Evolutionary conservation across 2,797 vertebrate genomes (phyloP), one percentile per base, ranked within the genome.

Genomic region (Echiichthys vipera): DNA sequence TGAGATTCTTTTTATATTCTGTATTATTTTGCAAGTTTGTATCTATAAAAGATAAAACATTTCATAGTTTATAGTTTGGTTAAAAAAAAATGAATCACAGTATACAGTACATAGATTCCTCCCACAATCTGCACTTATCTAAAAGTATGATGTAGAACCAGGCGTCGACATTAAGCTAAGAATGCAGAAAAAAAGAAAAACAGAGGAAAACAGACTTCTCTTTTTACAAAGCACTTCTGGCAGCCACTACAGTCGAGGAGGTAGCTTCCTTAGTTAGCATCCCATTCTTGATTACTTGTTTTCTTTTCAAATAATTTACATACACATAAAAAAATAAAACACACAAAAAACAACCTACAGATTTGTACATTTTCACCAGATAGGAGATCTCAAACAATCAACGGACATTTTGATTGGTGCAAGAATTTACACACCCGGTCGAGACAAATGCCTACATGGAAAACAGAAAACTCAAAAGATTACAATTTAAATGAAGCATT

Each of bases 261-360:
- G 97, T 99, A 99, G 98, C 97, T 97, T 97, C 96, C 95, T 95
- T 96, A 95, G 94, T 96, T 93, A 91, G 92, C 95, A 96, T 97
- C 96, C 96, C 95, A 96, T 95, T 95, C 80, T 91, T 89, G 85
- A 93, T 93, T 92, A 87, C 80, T 71, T 63, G 49, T 86, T 89
- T 88, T 91, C 92, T 95, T 69, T 77, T 92, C 79, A 95, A 98
- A 98, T 97, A 97, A 98, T 97, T 98, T 97, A 98, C 93, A 93
- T 37, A 84, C 34, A 89, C 65, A 84, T 37, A 75, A 77, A 80
- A 65, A 49, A 68, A 55, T 71, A 34, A 70, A 54, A 72, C 59
- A 81, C 49, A 61, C 27, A 66, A 82, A 4, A 87, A 77, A 53
- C 34, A 84, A 71, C 58, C 37, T 55, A 74, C 43, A 89, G 77